Conservation (phyloP, 2,797 vertebrate genomes). For the Neopelma chrysocephalum region DNA sequence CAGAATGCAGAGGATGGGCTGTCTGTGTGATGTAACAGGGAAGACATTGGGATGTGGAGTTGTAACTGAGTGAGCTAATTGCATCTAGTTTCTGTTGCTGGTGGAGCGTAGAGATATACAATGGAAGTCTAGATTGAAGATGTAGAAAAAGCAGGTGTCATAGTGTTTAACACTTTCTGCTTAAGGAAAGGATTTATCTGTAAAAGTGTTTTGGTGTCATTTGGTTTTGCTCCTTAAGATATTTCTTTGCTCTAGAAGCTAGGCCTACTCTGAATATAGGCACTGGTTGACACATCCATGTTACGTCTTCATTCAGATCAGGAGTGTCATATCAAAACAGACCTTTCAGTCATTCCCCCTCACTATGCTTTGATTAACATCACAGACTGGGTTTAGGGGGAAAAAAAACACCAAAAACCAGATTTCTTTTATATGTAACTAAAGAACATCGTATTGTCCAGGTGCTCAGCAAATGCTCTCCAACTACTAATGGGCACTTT, state of each 20-base stretch:
- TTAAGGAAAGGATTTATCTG: background rate
- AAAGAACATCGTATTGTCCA: background rate
- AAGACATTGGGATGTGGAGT: accelerated
- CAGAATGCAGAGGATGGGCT: background rate
- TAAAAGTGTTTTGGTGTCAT: background rate
- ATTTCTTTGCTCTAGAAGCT: background rate
- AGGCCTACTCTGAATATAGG: background rate
- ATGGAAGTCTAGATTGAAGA: background rate
- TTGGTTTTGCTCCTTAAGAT: background rate
- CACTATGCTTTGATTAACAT: background rate
- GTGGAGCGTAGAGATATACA: background rate
- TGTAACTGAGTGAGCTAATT: background rate
- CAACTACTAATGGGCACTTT: background rate
- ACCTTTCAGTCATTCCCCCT: background rate
- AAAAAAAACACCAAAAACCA: no score
- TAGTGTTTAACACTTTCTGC: background rate
- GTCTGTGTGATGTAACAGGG: background rate
- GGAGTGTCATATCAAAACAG: background rate
- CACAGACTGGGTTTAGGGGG: background rate
- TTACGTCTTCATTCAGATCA: background rate
- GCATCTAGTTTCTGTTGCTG: background rate
- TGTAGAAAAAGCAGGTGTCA: background rate
- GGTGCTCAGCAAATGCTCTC: background rate
- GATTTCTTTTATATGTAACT: background rate
- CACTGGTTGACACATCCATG: background rate